A percentile compares a stretch with the other conserved stretches of the same genome.
Conservation (phyloP, 2,888 invertebrate species). For the Macrosiphum euphorbiae region DNA sequence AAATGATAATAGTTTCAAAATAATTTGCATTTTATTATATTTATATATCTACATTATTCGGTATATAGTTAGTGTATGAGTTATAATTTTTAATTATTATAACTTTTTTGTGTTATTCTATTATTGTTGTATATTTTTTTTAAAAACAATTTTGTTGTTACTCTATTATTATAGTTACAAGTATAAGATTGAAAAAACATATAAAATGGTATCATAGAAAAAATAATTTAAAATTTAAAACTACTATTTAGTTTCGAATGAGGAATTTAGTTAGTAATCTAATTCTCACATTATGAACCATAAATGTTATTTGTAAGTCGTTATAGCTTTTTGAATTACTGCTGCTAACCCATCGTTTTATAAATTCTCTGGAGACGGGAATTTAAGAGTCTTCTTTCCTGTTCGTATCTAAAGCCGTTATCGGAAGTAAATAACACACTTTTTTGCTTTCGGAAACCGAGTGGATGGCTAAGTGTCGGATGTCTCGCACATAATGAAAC, state of each 20-base stretch:
- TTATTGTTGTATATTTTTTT: neutral
- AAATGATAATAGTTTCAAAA: neutral
- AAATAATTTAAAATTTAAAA: neutral
- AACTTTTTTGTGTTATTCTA: too few relatives aligned
- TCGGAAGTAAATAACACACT: slow-evolving; percentile 59
- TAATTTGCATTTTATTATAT: neutral
- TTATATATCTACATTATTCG: neutral
- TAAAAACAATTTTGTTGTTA: neutral
- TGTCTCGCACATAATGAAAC: slow-evolving; percentile 60
- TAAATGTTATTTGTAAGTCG: slow-evolving; percentile 37
- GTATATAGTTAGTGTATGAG: neutral
- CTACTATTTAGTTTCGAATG: neutral
- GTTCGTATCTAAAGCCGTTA: slow-evolving; percentile 38
- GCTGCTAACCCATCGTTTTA: slow-evolving; percentile 38
- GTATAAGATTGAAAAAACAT: neutral
- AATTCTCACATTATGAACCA: slow-evolving; percentile 1
- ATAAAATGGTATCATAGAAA: neutral
- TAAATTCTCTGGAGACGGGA: slow-evolving; percentile 54
- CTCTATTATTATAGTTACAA: neutral
- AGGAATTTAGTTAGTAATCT: slow-evolving; percentile 24
- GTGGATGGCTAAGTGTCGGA: slow-evolving; percentile 51
- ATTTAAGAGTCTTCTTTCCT: slow-evolving; percentile 63
- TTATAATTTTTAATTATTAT: neutral
- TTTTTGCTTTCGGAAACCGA: slow-evolving; percentile 56
- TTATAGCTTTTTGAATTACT: slow-evolving; percentile 45